phyloP scores from a whole-genome alignment of 2,797 vertebrate species.

The Halcyon badia region DNA sequence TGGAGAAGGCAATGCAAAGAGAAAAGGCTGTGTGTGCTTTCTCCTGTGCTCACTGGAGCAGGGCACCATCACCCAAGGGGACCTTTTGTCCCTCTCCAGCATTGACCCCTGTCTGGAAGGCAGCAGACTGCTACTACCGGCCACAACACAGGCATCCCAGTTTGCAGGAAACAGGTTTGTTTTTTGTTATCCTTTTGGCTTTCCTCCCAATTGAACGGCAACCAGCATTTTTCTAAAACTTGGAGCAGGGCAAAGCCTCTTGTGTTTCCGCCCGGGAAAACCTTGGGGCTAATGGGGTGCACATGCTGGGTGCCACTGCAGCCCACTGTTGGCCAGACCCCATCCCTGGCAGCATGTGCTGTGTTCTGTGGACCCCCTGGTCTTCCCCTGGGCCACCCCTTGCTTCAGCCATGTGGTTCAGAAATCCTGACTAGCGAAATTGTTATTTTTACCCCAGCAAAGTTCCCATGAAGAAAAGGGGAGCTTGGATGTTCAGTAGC shows the following conservation, averaged over 20 bases:
- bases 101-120: background rate
- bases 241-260: background rate
- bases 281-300: background rate
- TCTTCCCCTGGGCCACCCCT: background rate
- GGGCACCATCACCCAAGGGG: background rate
- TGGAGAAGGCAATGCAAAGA: background rate
- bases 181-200: slow-evolving; percentile 67
- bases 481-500: background rate
- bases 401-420: background rate
- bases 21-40: background rate
- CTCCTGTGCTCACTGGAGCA: fast-evolving
- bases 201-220: slow-evolving; percentile 45
- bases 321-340: background rate
- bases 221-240: slow-evolving; percentile 39
- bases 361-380: fast-evolving
- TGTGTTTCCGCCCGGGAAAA: background rate
- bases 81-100: background rate
- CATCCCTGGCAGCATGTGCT: background rate
- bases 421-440: background rate
- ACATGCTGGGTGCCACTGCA: background rate
- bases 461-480: background rate
- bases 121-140: background rate
- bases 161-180: slow-evolving; percentile 51
- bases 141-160: background rate
- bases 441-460: background rate